Base-by-base conservation (phyloP, 2,797 vertebrate species). In the Myripristis murdjan region DNA sequence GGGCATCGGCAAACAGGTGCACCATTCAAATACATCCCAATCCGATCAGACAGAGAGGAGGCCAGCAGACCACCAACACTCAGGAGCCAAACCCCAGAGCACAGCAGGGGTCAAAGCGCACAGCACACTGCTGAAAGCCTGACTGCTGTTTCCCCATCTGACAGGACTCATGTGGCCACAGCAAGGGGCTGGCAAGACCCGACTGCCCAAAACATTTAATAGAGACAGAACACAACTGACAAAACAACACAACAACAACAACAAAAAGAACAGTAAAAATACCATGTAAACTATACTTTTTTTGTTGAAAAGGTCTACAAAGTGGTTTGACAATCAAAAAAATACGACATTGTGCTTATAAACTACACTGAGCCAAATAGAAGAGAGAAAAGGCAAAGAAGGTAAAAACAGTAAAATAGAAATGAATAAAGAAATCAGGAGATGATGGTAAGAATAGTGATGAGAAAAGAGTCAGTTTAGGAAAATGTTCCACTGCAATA, bases 101-200 rank as follows among this genome's bases (percentile, higher is more conserved):
- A 69, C 58, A 61, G 57, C 14, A n/a, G 63, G 86, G 84, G 83
- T 89, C 82, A 88, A 54, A 68, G 73, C 70, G 80, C 70, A 75
- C 64, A 77, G 67, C 73, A 66, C n/a, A 69, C 69, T 56, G 69
- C 83, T 75, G 70, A 82, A 82, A 85, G 73, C 73, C 66, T 72
- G 78, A 16, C 64, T 46, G 75, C 77, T 75, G 70, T 23, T 4
- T 73, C 54, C 62, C 55, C 64, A 28, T 70, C 70, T 66, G 75
- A 81, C 64, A 53, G 75, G 39, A 73, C 48, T 68, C 77, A 22
- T 46, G 46, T 16, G 52, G 78, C 35, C 46, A n/a, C 35, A 56
- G n/a, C 14, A 20, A 37, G 28, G 23, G 35, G 59, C 55, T 43
- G 43, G 39, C 23, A 28, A 28, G 39, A 55, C 6, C 5, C 4